A percentile compares a stretch with the other conserved stretches of the same genome.
These are phyloP conservation scores for Oryctes rhinoceros DNA, from an alignment of 1,140 invertebrate genomes.

Conservation along the genomic window DNA sequence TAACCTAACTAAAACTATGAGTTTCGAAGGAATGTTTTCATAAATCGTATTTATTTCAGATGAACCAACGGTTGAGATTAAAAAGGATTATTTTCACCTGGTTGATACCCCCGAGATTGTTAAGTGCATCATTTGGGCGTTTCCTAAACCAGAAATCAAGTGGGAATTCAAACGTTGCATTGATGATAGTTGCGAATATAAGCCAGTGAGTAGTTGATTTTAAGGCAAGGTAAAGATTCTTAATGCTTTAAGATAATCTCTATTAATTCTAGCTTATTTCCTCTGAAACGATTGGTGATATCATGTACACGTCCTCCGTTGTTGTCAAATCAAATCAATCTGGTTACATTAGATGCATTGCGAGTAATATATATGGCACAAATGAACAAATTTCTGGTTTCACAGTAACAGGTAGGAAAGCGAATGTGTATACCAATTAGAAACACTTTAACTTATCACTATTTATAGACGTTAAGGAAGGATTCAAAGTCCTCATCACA, in stretches of 20 bases:
- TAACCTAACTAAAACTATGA: neutral
- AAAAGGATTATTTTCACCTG: conserved; percentile 61
- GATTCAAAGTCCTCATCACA: neutral
- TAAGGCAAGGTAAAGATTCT: neutral
- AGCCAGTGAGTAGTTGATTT: conserved; percentile 52
- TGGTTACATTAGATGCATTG: conserved; percentile 44
- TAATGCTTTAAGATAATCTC: neutral
- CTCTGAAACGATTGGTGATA: neutral
- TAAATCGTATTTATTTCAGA: conserved; percentile 51
- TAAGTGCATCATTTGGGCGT: conserved; percentile 61
- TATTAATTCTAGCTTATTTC: neutral
- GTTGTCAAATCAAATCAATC: conserved; percentile 38
- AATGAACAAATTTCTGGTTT: conserved; percentile 25
- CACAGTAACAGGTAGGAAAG: conserved; percentile 39
- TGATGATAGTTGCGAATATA: conserved; percentile 46
- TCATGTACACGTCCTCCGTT: neutral
- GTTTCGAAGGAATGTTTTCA: neutral
- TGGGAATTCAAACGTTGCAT: conserved; percentile 61
- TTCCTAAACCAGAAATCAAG: conserved; percentile 63
- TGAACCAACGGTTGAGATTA: conserved; percentile 60
- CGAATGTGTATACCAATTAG: neutral
- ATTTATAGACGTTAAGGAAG: conserved; percentile 21
- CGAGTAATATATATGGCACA: conserved; percentile 37
- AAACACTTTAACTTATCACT: conserved; percentile 22
- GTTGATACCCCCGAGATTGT: conserved; percentile 59